Evolutionary conservation across 1,140 invertebrate species (phyloP), one percentile per base, ranked within the genome.

Genomic region (Papilio dardanus): DNA sequence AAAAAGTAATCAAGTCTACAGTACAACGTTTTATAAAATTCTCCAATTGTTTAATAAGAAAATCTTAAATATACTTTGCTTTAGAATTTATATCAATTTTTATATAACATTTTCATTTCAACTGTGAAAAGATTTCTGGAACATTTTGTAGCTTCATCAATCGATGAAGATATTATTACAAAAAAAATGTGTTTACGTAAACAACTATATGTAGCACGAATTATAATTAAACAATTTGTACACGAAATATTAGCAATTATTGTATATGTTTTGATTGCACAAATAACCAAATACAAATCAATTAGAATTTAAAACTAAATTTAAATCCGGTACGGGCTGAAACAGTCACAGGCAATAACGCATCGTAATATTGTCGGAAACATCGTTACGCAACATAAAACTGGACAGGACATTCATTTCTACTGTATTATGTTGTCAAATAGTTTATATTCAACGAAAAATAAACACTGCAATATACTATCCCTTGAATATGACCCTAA

Each of bases 1-100:
- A 85, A 87, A 90, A 90, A 90, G 90, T 90, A 91, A 92, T 90
- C 88, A 91, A 91, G 84, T 83, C 79, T 81, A 77, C 88, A 77
- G 88, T 89, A 87, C 88, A 90, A 90, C 86, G 82, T 83, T 88
- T 77, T 79, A 84, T 83, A 85, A 83, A 89, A 88, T 85, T 92
- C 84, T 85, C 12, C 89, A 88, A 89, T 90, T 90, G 87, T 89
- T 90, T 86, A 83, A 87, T 83, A 42, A 28, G 37, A 69, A 31
- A 19, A 35, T 35, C 37, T 69, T n/a, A 31, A 31, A 33, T n/a
- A n/a, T 67, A 35, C 28, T 67, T 21, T 3, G 16, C 16, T 33
- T 35, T 35, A 28, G 0, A 58, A 28, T 28, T 58, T 28, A 14
- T 58, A 58, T 42, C 40, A 2, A 42, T 3, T 42, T 16, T 42